These are phyloP conservation scores for Pagetopsis macropterus DNA, from an alignment of 2,797 vertebrate species.

Conservation along the genomic window DNA sequence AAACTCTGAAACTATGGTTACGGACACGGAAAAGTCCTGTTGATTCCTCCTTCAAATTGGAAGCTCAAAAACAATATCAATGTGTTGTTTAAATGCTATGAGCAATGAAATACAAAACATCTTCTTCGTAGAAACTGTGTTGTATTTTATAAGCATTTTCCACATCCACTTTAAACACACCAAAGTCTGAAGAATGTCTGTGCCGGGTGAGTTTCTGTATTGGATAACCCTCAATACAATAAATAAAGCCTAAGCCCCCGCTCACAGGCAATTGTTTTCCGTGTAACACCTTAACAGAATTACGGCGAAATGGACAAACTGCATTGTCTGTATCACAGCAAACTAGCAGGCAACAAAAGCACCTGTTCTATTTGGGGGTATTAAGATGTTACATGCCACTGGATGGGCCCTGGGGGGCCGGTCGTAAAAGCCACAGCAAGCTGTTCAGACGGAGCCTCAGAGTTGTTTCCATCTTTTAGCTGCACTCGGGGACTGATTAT, in stretches of 20 bases:
- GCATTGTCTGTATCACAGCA: conserved; percentile 55
- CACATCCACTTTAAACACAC: no score
- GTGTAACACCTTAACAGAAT: conserved; percentile 34
- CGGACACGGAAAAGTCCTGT: no score
- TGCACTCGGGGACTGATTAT: conserved; percentile 79
- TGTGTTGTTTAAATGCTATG: no score
- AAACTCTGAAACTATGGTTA: no score
- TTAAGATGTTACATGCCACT: conserved; percentile 74
- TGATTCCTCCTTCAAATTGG: no score
- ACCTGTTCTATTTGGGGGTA: conserved; percentile 79
- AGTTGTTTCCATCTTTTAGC: conserved; percentile 79
- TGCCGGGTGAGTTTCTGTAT: background rate
- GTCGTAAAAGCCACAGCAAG: conserved; percentile 79
- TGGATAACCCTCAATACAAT: conserved; percentile 19
- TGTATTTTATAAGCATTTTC: no score
- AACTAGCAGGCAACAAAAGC: conserved; percentile 68
- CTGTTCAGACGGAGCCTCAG: conserved; percentile 75
- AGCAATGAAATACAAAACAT: no score
- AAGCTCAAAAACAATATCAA: no score
- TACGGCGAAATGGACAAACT: conserved; percentile 41
- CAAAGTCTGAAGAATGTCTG: no score
- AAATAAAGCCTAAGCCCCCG: conserved; percentile 6
- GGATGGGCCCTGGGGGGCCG: conserved; percentile 71
- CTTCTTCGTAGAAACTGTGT: no score
- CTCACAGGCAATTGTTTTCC: conserved; percentile 21